A percentile compares a stretch with the other conserved stretches of the same genome.
Conservation (phyloP, 1,140 invertebrate species). For the Apocrypta bakeri region DNA sequence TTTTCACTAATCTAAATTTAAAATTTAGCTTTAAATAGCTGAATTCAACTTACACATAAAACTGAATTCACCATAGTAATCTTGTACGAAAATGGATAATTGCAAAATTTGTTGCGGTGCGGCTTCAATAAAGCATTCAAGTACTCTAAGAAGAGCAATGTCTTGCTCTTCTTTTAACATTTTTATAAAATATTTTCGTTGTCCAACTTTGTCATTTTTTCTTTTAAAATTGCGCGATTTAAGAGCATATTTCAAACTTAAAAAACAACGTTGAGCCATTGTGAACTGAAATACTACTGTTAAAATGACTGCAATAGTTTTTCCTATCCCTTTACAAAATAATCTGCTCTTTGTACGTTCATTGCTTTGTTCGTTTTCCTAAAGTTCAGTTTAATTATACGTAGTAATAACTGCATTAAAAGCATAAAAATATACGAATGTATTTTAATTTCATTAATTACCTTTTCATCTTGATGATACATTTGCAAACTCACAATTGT, state of each 20-base stretch:
- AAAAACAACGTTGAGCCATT: slow-evolving; percentile 75
- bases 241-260: slow-evolving; percentile 76
- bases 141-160: slow-evolving; percentile 87
- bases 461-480: slow-evolving; percentile 71
- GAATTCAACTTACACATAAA: slow-evolving; percentile 66
- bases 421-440: background rate
- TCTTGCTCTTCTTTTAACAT: slow-evolving; percentile 91
- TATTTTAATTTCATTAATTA: slow-evolving; percentile 53
- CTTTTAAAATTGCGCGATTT: slow-evolving; percentile 73
- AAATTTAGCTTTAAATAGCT: slow-evolving; percentile 29
- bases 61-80: slow-evolving; percentile 70
- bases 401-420: background rate
- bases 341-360: background rate
- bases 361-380: slow-evolving; percentile 37
- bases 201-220: slow-evolving; percentile 69
- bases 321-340: slow-evolving; percentile 44
- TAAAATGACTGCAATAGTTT: slow-evolving; percentile 59
- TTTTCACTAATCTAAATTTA: too few species aligned
- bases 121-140: slow-evolving; percentile 93
- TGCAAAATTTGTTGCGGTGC: slow-evolving; percentile 92
- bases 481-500: slow-evolving; percentile 74
- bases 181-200: slow-evolving; percentile 80
- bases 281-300: slow-evolving; percentile 74
- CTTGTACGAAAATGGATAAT: slow-evolving; percentile 79
- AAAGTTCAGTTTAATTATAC: background rate